A percentile compares a stretch with the other conserved stretches of the same genome.
Evolutionary conservation across 2,113 vertebrate genomes (phyloP).

Genomic region (Pelodiscus sinensis): DNA sequence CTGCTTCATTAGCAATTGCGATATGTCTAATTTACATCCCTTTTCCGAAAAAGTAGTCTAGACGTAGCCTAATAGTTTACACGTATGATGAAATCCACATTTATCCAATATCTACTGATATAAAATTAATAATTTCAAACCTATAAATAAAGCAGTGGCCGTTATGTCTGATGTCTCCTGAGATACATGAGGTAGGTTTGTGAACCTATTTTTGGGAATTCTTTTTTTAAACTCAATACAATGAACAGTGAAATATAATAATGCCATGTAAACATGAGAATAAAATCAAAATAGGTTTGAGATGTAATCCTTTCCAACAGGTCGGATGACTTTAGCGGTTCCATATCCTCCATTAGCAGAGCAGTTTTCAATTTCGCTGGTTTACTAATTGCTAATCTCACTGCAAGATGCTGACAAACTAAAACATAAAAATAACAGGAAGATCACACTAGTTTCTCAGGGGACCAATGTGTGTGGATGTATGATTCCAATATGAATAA

Average conservation of each 20-base stretch:
- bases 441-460: conserved; percentile 64
- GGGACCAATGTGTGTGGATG: conserved; percentile 50
- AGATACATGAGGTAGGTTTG: neutral
- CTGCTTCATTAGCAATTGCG: too few species aligned
- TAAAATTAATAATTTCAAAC: neutral
- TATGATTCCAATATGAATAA: conserved; percentile 75
- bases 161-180: accelerated
- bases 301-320: neutral
- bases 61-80: too few species aligned
- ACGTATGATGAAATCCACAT: neutral
- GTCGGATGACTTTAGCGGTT: conserved; percentile 18
- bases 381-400: conserved; percentile 48
- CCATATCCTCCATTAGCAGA: conserved; percentile 19
- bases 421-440: conserved; percentile 35
- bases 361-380: conserved; percentile 13
- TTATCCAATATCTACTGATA: neutral
- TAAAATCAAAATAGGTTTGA: conserved; percentile 35
- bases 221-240: conserved; percentile 43
- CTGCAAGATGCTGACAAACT: conserved; percentile 59
- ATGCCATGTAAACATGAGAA: neutral
- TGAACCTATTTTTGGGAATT: conserved; percentile 1
- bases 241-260: conserved; percentile 40
- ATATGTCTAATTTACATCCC: too few species aligned
- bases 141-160: conserved; percentile 27
- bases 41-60: too few species aligned